Evolutionary conservation across 2,888 invertebrate genomes (phyloP).

Genomic region (Rosalia funebris): DNA sequence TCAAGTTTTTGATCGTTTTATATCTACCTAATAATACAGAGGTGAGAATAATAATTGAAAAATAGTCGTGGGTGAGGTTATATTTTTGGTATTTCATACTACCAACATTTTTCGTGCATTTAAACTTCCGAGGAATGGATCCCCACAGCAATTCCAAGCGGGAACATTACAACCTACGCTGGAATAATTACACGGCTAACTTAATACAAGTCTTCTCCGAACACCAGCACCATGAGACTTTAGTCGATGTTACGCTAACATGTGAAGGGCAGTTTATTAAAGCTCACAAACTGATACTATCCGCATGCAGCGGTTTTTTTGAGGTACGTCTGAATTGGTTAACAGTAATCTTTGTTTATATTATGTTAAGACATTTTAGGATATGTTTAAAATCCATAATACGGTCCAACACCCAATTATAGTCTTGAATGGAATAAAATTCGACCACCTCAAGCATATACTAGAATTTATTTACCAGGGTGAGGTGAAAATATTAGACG

Average conservation of each 20-base stretch:
- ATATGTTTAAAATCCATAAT: conserved; percentile 51
- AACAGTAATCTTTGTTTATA: too few relatives aligned
- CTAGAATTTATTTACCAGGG: conserved; percentile 67
- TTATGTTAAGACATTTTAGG: too few relatives aligned
- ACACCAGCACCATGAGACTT: conserved; percentile 61
- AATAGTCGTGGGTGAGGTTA: too few relatives aligned
- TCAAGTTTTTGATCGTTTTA: too few relatives aligned
- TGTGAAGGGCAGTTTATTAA: conserved; percentile 65
- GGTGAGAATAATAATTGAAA: too few relatives aligned
- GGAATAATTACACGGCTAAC: conserved; percentile 66
- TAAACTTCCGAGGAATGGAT: too few relatives aligned
- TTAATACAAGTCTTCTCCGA: conserved; percentile 64
- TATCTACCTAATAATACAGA: too few relatives aligned
- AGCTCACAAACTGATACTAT: conserved; percentile 66
- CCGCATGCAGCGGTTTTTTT: conserved; percentile 66
- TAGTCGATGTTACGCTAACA: conserved; percentile 65
- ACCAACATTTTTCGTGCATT: too few relatives aligned
- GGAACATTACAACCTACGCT: conserved; percentile 62
- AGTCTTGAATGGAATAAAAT: conserved; percentile 63
- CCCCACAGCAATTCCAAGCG: conserved; percentile 7
- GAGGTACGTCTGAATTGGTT: too few relatives aligned
- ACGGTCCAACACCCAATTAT: conserved; percentile 62
- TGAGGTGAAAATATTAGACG: conserved; percentile 64
- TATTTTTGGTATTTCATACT: too few relatives aligned
- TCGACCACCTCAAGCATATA: conserved; percentile 62